Percentiles rank a stretch among this genome's conserved stretches.
Conservation (phyloP, 2,888 invertebrate genomes). For the Clitarchus hookeri region DNA sequence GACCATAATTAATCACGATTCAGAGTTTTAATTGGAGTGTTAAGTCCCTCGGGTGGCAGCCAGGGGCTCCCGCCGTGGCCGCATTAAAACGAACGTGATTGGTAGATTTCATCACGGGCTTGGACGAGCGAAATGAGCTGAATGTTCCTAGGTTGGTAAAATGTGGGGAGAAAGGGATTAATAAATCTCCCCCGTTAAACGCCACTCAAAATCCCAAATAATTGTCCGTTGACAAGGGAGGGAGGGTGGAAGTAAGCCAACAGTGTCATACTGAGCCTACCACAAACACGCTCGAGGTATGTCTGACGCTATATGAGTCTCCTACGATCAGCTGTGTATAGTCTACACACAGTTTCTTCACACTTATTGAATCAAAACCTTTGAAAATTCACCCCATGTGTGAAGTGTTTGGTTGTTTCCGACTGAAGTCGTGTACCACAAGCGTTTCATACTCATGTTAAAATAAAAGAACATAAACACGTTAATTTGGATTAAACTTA, state of each 20-base stretch:
- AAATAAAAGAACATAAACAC: no score
- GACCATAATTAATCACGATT: not conserved
- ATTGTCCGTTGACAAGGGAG: not conserved
- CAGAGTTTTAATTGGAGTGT: constrained; percentile 1
- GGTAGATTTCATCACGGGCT: not conserved
- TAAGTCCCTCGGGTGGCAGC: not conserved
- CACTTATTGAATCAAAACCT: no score
- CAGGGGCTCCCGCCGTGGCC: not conserved
- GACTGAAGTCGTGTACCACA: no score
- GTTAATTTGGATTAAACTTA: no score
- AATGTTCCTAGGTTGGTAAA: not conserved
- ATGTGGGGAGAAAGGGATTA: not conserved
- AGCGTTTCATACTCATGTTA: no score
- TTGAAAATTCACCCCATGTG: no score
- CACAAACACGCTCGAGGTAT: not conserved
- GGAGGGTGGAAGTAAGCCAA: not conserved
- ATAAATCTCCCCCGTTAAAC: not conserved
- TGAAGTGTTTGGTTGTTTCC: no score
- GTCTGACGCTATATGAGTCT: not conserved
- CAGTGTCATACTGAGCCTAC: not conserved
- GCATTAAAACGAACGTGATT: constrained; percentile 1
- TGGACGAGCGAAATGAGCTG: constrained; percentile 1
- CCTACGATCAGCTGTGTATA: no score
- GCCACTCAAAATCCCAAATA: not conserved
- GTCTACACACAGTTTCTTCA: no score